Conservation (phyloP, 2,888 invertebrate species). For the Incurvaria masculella region DNA sequence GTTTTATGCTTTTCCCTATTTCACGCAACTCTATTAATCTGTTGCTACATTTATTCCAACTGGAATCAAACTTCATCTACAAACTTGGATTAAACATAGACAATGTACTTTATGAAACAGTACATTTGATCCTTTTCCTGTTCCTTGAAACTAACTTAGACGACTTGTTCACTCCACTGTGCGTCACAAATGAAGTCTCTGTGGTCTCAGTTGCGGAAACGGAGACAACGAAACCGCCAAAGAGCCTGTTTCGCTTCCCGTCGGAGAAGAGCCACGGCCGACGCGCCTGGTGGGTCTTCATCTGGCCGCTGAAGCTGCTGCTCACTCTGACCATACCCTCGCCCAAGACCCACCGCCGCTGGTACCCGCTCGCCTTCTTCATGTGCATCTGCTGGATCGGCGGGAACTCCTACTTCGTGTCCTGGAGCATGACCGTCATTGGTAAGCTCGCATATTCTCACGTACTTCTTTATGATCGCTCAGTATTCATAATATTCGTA, state of each 20-base stretch:
- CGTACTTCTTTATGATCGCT: background rate
- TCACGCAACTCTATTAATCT: no score
- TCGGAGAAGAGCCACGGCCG: slow-evolving; percentile 25
- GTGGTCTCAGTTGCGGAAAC: no score
- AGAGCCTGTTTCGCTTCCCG: slow-evolving; percentile 47
- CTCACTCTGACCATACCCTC: slow-evolving; percentile 71
- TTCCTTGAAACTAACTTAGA: no score
- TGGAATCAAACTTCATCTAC: no score
- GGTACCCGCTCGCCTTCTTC: slow-evolving; percentile 76
- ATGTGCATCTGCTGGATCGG: slow-evolving; percentile 89
- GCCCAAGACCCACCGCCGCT: slow-evolving; percentile 52
- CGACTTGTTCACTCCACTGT: no score
- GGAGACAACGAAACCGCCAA: slow-evolving; percentile 23
- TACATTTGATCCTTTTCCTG: no score
- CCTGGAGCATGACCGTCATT: slow-evolving; percentile 89
- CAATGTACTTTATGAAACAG: no score
- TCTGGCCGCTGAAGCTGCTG: slow-evolving; percentile 68
- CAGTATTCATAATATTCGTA: background rate
- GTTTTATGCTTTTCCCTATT: no score
- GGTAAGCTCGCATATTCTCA: slow-evolving; percentile 49
- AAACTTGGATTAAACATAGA: no score
- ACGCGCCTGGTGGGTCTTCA: slow-evolving; percentile 63
- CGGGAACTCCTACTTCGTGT: slow-evolving; percentile 77
- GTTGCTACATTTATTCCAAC: no score
- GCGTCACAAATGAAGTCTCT: no score